Evolutionary conservation across 2,888 invertebrate species (phyloP).

Genomic region (Drosophila demipolita): DNA sequence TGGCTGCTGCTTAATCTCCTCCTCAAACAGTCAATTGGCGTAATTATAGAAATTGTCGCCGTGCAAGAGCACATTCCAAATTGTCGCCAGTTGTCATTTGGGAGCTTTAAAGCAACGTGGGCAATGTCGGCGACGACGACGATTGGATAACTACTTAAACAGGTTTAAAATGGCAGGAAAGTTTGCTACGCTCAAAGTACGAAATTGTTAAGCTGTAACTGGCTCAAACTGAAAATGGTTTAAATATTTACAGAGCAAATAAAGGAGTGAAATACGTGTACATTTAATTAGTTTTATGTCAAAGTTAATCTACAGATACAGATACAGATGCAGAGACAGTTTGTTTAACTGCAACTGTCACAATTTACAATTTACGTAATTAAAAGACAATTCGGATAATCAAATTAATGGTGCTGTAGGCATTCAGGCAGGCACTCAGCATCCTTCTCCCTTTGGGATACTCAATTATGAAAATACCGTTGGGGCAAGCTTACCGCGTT

Average conservation of each 20-base stretch:
- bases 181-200: conserved; percentile 14
- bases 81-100: conserved; percentile 45
- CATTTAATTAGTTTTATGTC: conserved; percentile 5
- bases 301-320: conserved; percentile 5
- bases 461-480: conserved; percentile 61
- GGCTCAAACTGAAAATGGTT: conserved; percentile 1
- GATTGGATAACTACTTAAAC: conserved; percentile 31
- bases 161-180: conserved; percentile 28
- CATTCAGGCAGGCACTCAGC: neutral
- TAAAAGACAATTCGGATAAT: conserved; percentile 43
- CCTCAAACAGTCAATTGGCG: conserved; percentile 19
- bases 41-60: conserved; percentile 61
- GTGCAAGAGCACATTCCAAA: conserved; percentile 20
- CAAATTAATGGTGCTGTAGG: conserved; percentile 23
- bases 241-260: conserved; percentile 13
- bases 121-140: conserved; percentile 1
- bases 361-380: conserved; percentile 47
- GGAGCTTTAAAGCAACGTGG: conserved; percentile 4
- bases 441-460: neutral
- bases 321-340: neutral
- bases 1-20: conserved; percentile 18
- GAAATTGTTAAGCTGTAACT: conserved; percentile 12
- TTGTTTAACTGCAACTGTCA: conserved; percentile 9
- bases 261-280: neutral
- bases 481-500: conserved; percentile 8